These are phyloP conservation scores for Pitangus sulphuratus DNA, from an alignment of 2,797 vertebrate species.

Conservation along the genomic window DNA sequence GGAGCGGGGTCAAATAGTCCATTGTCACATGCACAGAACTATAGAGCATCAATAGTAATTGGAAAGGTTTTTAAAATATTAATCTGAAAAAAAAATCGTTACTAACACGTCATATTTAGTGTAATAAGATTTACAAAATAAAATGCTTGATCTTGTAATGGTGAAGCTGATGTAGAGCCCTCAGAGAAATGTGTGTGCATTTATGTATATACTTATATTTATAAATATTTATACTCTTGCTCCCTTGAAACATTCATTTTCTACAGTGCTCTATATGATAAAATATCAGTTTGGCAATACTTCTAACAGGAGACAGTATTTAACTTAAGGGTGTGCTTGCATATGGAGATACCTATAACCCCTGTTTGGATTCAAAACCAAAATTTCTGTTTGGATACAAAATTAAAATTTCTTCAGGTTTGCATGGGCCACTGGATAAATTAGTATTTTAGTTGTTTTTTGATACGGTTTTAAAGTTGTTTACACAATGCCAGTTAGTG, in stretches of 20 bases:
- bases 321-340: not conserved
- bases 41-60: not conserved
- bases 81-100: not conserved
- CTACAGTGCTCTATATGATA: not conserved
- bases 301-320: not conserved
- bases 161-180: not conserved
- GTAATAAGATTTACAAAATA: not conserved
- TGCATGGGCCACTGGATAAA: not conserved
- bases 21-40: not conserved
- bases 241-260: not conserved
- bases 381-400: not conserved
- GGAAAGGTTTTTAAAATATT: not conserved
- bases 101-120: not conserved
- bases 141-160: not conserved
- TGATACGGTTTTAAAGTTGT: not conserved
- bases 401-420: not conserved
- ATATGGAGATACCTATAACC: not conserved
- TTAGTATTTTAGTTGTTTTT: not conserved
- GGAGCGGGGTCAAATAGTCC: not conserved
- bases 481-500: not conserved
- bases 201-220: not conserved
- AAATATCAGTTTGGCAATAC: not conserved
- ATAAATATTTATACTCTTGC: not conserved
- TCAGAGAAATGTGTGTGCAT: not conserved
- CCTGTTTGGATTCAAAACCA: not conserved